These are phyloP conservation scores for Epirrhoe alternata DNA, from an alignment of 2,888 invertebrate species.

Conservation along the genomic window DNA sequence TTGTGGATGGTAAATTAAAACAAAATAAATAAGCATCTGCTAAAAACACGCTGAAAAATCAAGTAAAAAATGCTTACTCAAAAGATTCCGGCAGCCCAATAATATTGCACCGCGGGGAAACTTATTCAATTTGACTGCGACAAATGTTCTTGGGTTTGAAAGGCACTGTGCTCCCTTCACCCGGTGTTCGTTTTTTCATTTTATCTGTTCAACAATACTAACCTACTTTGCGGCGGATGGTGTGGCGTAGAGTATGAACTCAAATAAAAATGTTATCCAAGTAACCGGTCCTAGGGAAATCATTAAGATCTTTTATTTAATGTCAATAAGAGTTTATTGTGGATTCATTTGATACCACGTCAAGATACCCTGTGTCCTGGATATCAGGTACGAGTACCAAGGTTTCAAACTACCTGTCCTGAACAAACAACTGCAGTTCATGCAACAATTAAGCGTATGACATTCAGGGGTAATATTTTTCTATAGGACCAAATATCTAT, in stretches of 20 bases:
- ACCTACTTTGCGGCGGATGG: conserved; percentile 4
- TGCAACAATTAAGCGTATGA: too few species aligned
- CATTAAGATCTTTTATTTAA: too few species aligned
- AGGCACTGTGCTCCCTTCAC: conserved; percentile 69
- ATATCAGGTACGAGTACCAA: too few species aligned
- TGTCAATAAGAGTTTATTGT: too few species aligned
- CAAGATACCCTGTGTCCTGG: too few species aligned
- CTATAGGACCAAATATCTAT: too few species aligned
- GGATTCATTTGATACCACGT: too few species aligned
- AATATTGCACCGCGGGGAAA: conserved; percentile 73
- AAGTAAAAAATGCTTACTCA: conserved; percentile 16
- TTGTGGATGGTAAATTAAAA: background rate
- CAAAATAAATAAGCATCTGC: conserved; percentile 11
- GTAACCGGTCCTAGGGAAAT: too few species aligned
- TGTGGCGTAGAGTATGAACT: background rate
- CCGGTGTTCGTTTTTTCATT: conserved; percentile 66
- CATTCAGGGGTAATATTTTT: too few species aligned
- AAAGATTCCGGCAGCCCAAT: conserved; percentile 34
- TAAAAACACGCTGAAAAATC: conserved; percentile 21
- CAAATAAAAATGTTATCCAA: background rate
- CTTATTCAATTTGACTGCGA: conserved; percentile 80
- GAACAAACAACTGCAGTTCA: too few species aligned
- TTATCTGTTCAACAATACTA: conserved; percentile 76
- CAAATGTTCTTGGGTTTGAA: conserved; percentile 76
- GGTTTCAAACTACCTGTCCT: too few species aligned